Evolutionary conservation across 2,888 invertebrate genomes (phyloP).

Genomic region (Macrophya alboannulata): DNA sequence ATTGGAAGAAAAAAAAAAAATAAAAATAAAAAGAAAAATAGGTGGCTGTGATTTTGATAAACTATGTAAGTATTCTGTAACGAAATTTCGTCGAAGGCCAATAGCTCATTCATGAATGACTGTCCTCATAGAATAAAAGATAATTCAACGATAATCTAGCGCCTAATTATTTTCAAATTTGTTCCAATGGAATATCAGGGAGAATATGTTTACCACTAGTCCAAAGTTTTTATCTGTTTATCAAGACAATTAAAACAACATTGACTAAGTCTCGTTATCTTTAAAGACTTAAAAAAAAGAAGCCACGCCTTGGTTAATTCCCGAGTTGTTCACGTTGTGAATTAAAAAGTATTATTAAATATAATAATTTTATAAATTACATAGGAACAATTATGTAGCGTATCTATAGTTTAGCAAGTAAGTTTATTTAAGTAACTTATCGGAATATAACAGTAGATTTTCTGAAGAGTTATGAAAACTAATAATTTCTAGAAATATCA

Average conservation of each 20-base stretch:
- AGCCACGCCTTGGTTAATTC: not conserved
- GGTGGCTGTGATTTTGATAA: constrained; percentile 54
- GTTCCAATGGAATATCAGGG: constrained; percentile 25
- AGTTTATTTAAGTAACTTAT: constrained; percentile 28
- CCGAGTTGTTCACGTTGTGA: constrained; percentile 1
- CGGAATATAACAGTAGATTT: not conserved
- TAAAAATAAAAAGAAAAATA: constrained; percentile 24
- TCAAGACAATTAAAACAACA: not conserved
- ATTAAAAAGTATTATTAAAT: constrained; percentile 18
- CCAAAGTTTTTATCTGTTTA: not conserved
- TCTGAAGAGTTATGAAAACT: not conserved
- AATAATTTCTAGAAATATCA: not conserved
- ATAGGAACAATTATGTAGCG: not conserved
- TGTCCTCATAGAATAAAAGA: constrained; percentile 13
- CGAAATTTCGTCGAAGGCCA: constrained; percentile 48
- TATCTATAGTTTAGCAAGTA: constrained; percentile 3
- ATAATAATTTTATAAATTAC: constrained; percentile 19
- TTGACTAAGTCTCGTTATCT: not conserved
- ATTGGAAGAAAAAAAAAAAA: not conserved
- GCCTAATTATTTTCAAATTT: constrained; percentile 37
- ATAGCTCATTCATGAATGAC: constrained; percentile 38
- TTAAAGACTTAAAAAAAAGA: constrained; percentile 18
- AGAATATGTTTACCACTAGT: constrained; percentile 30
- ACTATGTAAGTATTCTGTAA: constrained; percentile 52
- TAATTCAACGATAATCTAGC: constrained; percentile 32